Base-by-base conservation (phyloP, 2,113 vertebrate species). In the Rynchops niger region DNA sequence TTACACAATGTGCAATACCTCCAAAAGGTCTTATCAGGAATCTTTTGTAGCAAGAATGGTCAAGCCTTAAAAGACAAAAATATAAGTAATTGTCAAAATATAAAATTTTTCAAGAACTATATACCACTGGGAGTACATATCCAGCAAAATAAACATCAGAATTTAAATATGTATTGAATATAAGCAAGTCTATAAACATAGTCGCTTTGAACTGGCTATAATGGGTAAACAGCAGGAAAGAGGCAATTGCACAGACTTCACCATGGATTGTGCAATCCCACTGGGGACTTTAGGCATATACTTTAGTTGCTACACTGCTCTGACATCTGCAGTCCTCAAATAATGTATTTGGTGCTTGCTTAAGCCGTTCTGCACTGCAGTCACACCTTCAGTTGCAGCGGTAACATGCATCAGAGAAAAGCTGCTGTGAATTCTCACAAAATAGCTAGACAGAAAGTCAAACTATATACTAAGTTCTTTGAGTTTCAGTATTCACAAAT, bases 1-100 rank as follows among this genome's bases (percentile, higher is more conserved):
- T 95, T 86, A 78, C 96, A 83, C 95, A 96, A 95, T 43, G 9
- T n/a, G 59, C 43, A 81, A 56, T 94, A 65, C 38, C 45, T 90
- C n/a, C 69, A 27, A 71, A 85, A 73, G 58, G n/a, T 53, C 50
- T 88, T 90, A 88, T 38, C 82, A 29, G 47, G 22, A 83, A 62
- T 83, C 36, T 70, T 92, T 80, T 66, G 17, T 71, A 62, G 42
- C 42, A 62, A 72, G 40, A 77, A 49, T 47, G 49, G 15, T 73
- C 30, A 62, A 25, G 7, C n/a, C 45, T 65, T 58, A 80, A 81
- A 83, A 83, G 26, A 19, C 19, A 80, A 83, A 71, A 74, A 40
- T 74, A 36, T 20, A 78, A 42, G 12, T 65, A 62, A 93, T 67
- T 59, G 22, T 50, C 11, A 74, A 86, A 69, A 67, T 56, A 29